These are phyloP conservation scores for Phaethon lepturus DNA, from an alignment of 2,113 vertebrate genomes.

Conservation along the genomic window DNA sequence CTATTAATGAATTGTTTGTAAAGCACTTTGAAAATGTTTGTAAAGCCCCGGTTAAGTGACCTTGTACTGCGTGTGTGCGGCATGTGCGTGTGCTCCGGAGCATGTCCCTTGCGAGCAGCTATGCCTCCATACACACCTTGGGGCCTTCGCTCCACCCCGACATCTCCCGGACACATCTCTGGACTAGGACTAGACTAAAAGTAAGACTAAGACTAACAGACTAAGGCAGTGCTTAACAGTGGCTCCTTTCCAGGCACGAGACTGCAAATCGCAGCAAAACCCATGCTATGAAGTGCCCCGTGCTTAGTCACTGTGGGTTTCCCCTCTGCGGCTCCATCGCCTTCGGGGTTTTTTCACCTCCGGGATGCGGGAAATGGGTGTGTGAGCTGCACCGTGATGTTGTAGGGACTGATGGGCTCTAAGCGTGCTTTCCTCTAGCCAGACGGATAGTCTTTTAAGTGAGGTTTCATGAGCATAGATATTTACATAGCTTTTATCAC, in stretches of 20 bases:
- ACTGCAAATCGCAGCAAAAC: not conserved
- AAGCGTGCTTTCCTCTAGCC: not conserved
- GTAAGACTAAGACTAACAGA: not conserved
- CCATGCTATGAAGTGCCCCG: not conserved
- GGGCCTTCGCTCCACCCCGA: not conserved
- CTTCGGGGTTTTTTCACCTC: not conserved
- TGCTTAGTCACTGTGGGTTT: not conserved
- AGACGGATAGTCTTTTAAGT: not conserved
- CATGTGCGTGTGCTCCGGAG: not conserved
- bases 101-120: fast-evolving
- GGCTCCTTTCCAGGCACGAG: not conserved
- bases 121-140: fast-evolving
- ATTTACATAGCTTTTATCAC: not conserved
- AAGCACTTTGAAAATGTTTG: constrained; percentile 37
- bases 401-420: not conserved
- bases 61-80: not conserved
- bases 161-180: fast-evolving
- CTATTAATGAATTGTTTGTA: constrained; percentile 59
- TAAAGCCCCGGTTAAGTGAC: not conserved
- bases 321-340: fast-evolving
- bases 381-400: not conserved
- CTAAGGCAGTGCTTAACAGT: not conserved
- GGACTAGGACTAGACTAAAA: not conserved
- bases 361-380: not conserved
- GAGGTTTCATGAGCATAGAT: not conserved